Base-by-base conservation (phyloP, 2,888 invertebrate genomes). In the Thymelicus acteon region DNA sequence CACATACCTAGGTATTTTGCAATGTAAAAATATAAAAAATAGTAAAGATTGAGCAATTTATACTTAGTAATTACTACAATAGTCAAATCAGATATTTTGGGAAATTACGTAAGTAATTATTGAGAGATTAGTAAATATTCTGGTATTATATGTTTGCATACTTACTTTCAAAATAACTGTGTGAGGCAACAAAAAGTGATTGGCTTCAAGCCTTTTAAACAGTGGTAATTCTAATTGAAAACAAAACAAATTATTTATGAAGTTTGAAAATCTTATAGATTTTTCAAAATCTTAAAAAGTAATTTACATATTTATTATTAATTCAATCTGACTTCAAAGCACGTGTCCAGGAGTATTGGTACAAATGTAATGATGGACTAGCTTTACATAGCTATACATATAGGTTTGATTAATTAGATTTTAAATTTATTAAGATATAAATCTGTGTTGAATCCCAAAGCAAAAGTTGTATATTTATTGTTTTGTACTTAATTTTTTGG, bases 371-470 rank as follows among this genome's bases (percentile, higher is more conserved):
- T 12, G 6, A 24, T 12, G 24, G 54, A 54, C 54, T 54, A 54
- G 54, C 24, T 54, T 24, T 54, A 24, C 6, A 19, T 24, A 54
- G 24, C 49, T 52, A 24, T 54, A 54, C 7, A 2, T 19, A 52
- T 52, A 19, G 8, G 7, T 52, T n/a, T 8, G 15, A 52, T 52
- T 52, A 2, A 52, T 52, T 19, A 19, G 19, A 2, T 1, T 19
- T 12, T 24, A 15, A 49, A 15, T n/a, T 13, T 7, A 24, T 24
- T 54, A 24, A 24, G 10, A 54, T 12, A 24, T 13, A 57, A 13
- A 54, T 65, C 15, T 12, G 37, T 31, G 24, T 65, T 49, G 19
- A 65, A 57, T 65, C 40, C 65, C 57, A 57, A 65, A 65, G 65
- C 57, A 65, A 57, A 54, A 54, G n/a, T 54, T 1, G 54, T 15